Conservation (phyloP, 2,113 vertebrate species). For the Charina bottae region DNA sequence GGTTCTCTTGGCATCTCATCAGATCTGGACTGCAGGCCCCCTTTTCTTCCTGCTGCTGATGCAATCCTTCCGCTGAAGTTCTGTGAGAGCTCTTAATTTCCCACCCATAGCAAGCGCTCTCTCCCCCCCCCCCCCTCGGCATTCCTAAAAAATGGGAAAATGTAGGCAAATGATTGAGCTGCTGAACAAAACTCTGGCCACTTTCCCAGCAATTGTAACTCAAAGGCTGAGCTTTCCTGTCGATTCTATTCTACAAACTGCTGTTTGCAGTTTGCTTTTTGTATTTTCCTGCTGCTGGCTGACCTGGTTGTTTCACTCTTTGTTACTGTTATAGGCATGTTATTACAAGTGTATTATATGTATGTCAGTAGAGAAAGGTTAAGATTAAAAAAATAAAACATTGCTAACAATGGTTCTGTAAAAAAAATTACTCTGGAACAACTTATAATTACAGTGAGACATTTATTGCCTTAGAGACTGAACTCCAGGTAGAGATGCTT, state of each 20-base stretch:
- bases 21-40: background rate
- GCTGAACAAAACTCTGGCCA: background rate
- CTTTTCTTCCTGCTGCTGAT: background rate
- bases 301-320: background rate
- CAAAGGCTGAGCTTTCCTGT: background rate
- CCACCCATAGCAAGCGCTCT: too few species aligned
- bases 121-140: background rate
- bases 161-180: background rate
- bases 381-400: background rate
- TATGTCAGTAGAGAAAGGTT: background rate
- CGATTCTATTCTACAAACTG: background rate
- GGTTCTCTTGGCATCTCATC: background rate
- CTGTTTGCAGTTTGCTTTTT: background rate
- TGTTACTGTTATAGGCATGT: background rate
- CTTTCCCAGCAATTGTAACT: background rate
- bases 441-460: conserved; percentile 35
- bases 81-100: background rate
- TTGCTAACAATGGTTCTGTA: background rate
- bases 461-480: conserved; percentile 75
- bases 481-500: conserved; percentile 65
- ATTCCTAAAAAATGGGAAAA: background rate
- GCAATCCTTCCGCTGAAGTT: background rate
- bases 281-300: background rate
- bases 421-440: conserved; percentile 37
- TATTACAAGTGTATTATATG: background rate